Conservation (phyloP, 2,113 vertebrate species). For the Cynopterus brachyotis region DNA sequence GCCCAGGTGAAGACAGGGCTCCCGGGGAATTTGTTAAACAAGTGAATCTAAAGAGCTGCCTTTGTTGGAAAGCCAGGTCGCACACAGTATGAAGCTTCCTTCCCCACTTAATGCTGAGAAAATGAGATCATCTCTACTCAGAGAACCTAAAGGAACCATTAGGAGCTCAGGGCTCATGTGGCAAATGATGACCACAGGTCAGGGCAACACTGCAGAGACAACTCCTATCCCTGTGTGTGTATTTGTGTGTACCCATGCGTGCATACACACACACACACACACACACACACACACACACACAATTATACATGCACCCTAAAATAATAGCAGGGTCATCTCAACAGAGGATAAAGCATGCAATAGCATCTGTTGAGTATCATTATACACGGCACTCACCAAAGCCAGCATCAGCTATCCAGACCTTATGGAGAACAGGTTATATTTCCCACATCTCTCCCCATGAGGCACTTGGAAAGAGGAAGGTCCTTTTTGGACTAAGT, state of each 20-base stretch:
- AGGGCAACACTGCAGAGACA: neutral
- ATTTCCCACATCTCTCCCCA: neutral
- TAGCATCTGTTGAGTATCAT: neutral
- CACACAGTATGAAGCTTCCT: neutral
- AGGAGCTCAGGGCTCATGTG: neutral
- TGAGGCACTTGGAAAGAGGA: neutral
- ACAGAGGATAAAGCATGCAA: neutral
- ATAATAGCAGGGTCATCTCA: neutral
- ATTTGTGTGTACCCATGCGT: too few relatives aligned
- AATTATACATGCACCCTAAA: neutral
- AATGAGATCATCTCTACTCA: neutral
- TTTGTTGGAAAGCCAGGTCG: neutral
- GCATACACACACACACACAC: fast-evolving
- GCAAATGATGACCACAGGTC: neutral
- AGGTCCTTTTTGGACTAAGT: neutral
- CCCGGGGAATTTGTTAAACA: neutral
- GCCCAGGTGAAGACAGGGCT: neutral
- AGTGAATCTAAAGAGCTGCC: neutral
- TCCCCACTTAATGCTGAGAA: neutral
- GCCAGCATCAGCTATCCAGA: neutral
- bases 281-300: neutral
- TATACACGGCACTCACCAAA: neutral
- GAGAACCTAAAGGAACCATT: neutral
- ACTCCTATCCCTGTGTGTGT: neutral
- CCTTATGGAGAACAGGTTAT: neutral